Evolutionary conservation across 2,113 vertebrate genomes (phyloP), one percentile per base, ranked within the genome.

Genomic region (Zosterops japonicus): DNA sequence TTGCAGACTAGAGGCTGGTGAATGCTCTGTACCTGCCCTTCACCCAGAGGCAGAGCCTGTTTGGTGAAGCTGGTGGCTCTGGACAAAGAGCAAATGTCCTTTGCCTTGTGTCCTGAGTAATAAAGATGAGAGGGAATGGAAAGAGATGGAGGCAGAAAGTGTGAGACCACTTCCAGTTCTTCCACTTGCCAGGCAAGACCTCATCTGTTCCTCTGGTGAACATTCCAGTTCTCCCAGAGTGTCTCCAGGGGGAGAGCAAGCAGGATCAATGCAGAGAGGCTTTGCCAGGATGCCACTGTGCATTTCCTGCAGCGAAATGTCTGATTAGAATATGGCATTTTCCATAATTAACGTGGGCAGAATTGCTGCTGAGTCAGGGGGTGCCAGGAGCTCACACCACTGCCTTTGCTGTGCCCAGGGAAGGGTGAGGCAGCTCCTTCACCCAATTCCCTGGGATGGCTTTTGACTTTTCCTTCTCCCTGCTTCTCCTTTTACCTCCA

Each of bases 401-500:
- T 35, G 36, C 39, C 3, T 65, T 17, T 23, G 21, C 68, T 57
- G 50, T 42, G 60, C 50, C 18, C 18, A 12, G 27, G 36, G 33
- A 60, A 60, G 24, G 41, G 20, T 21, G 35, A 83, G 74, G 25
- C 46, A 69, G 68, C 29, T 35, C 10, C 23, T 24, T 74, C 35
- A 14, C 72, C 72, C 2, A 3, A 12, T 60, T 47, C 55, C 29
- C 42, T 42, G 11, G 24, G 12, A 5, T 24, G 42, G 14, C 35
- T 86, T 76, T 57, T 91, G 22, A 94, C 65, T 67, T 67, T 55
- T 36, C 3, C 55, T 93, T 93, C 74, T 57, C 89, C 2, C 71
- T 46, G 19, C 79, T 74, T 83, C 33, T 83, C 33, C 57, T 86
- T 83, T 82, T 56, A 33, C 28, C 31, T 69, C 6, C 83, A 99